Conservation (phyloP, 1,140 invertebrate species). For the Leptopilina boulardi region DNA sequence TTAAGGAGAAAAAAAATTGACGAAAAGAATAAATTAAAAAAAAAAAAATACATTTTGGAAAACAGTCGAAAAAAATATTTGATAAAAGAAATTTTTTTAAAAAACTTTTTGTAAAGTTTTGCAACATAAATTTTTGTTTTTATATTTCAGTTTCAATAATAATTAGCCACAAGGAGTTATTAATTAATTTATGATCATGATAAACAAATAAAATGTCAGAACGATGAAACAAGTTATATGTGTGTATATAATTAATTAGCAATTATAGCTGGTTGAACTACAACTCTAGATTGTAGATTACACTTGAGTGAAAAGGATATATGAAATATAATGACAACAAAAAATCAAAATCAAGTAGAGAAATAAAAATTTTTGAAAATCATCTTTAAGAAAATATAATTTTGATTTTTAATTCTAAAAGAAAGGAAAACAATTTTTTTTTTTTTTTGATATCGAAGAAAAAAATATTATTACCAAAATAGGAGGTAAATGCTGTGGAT, state of each 20-base stretch:
- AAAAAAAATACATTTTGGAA: neutral
- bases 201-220: slow-evolving; percentile 54
- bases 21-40: neutral
- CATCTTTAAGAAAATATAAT: too few species aligned
- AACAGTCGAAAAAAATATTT: too few species aligned
- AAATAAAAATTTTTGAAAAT: too few species aligned
- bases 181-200: slow-evolving; percentile 16
- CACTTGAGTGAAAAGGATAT: neutral
- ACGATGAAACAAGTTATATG: slow-evolving; percentile 14
- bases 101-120: too few species aligned
- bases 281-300: slow-evolving; percentile 13
- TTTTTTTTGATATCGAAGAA: too few species aligned
- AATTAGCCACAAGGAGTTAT: neutral
- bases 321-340: neutral
- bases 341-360: neutral
- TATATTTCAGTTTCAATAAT: neutral
- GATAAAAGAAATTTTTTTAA: too few species aligned
- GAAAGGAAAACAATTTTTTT: neutral
- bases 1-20: neutral
- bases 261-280: neutral
- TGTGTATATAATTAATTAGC: neutral
- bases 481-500: slow-evolving; percentile 63
- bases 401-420: too few species aligned
- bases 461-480: slow-evolving; percentile 62
- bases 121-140: too few species aligned